Conservation (phyloP, 2,888 invertebrate species). For the Maniola hyperantus region DNA sequence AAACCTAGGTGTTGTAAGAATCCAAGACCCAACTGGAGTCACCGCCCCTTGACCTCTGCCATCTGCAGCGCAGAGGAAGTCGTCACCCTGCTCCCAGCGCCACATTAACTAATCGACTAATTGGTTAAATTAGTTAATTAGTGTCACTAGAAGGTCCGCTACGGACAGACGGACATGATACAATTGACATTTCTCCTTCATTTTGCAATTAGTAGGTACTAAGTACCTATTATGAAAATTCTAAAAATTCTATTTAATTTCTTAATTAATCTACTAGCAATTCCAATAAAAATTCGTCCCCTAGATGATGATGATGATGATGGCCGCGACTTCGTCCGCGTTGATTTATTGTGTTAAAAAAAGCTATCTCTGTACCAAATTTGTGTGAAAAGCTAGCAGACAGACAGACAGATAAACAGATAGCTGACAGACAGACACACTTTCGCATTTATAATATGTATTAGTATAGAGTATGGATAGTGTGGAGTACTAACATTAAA, state of each 20-base stretch:
- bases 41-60: conserved; percentile 15
- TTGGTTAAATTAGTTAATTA: conserved; percentile 17
- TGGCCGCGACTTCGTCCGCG: no score
- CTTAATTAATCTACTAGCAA: background rate
- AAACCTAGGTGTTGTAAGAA: background rate
- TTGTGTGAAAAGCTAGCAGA: no score
- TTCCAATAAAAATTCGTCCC: background rate
- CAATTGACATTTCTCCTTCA: background rate
- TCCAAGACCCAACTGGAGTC: background rate
- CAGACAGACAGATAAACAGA: no score
- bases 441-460: no score
- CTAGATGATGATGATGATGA: no score
- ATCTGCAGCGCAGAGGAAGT: conserved; percentile 15
- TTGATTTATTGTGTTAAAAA: no score
- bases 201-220: background rate
- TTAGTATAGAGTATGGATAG: no score
- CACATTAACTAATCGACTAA: conserved; percentile 4
- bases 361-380: no score
- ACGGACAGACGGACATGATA: background rate
- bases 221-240: background rate
- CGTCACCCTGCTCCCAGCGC: background rate
- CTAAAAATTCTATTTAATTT: background rate
- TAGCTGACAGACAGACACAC: no score
- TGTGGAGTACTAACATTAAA: no score
- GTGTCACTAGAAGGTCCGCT: background rate